Evolutionary conservation across 2,888 invertebrate species (phyloP), one percentile per base, ranked within the genome.

Genomic region (Timandra comae): DNA sequence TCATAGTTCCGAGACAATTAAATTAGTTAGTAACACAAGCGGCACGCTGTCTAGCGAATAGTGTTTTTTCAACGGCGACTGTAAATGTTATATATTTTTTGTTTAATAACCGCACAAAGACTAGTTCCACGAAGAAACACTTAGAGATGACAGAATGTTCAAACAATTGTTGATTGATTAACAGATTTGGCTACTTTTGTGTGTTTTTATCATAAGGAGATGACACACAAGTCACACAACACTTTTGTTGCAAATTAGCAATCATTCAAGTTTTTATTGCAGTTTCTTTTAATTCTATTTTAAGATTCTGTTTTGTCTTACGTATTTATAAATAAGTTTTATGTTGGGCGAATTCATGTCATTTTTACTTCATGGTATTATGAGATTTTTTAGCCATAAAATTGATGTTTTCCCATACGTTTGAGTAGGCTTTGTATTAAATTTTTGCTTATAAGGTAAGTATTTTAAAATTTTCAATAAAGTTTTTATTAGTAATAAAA

Each of bases 21-120:
- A 53, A 63, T 66, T 61, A 61, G 52, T 48, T 56, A 56, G 59
- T 56, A 67, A 66, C 57, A 56, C 49, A 46, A 64, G 79, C 80
- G 81, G 72, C 81, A 80, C 69, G 79, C 82, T 70, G 82, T 82
- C 82, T 81, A 64, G 57, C 56, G 46, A 59, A 56, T 59, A 52
- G 46, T 56, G 52, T 60, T 56, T 64, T 58, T 61, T 51, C 45
- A 38, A 37, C 34, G 10, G 11, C 13, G 30, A 46, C 49, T 45
- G 53, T 46, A 37, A 66, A 63, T 67, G 58, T 51, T 53, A 49
- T 41, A 56, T 49, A 63, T 61, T 76, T 77, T 78, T 78, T 76
- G 68, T 44, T 45, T 16, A 27, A 43, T 29, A 30, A 24, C 30
- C 36, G 37, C 38, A 60, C 56, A 57, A 42, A 43, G 46, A 46